These are phyloP conservation scores for Mythimna loreyi DNA, from an alignment of 2,888 invertebrate species.

Conservation along the genomic window DNA sequence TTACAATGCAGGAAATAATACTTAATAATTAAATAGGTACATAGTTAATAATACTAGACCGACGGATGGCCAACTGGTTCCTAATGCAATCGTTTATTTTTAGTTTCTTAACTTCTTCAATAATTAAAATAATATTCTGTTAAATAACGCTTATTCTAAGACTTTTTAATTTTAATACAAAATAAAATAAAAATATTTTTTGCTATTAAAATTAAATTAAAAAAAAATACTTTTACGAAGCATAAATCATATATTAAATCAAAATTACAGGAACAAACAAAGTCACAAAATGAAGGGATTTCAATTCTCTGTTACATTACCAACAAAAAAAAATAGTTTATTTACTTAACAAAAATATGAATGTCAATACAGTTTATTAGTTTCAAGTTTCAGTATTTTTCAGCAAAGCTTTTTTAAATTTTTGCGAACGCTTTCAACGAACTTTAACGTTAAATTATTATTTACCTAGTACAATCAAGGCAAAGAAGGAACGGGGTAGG, in stretches of 20 bases:
- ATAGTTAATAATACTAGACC: not conserved
- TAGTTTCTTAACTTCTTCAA: too few relatives aligned
- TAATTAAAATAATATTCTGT: too few relatives aligned
- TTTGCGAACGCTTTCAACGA: not conserved
- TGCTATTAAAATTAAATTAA: not conserved
- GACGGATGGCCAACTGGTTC: conserved; percentile 6
- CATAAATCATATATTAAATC: not conserved
- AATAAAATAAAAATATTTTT: not conserved
- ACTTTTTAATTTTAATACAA: not conserved
- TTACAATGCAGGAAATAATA: not conserved
- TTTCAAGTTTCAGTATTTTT: not conserved
- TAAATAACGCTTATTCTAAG: not conserved
- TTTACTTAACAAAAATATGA: not conserved
- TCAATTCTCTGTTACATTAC: not conserved
- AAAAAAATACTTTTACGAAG: not conserved
- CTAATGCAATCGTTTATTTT: too few relatives aligned
- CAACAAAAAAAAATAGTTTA: not conserved
- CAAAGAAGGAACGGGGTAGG: too few relatives aligned
- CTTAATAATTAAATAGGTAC: not conserved
- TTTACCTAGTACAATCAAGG: too few relatives aligned
- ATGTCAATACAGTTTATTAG: too few relatives aligned
- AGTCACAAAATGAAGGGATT: not conserved
- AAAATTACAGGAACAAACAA: too few relatives aligned
- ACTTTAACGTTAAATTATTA: not conserved
- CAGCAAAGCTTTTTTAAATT: not conserved